Conservation (phyloP, 2,888 invertebrate species). For the Tenthredo distinguenda region DNA sequence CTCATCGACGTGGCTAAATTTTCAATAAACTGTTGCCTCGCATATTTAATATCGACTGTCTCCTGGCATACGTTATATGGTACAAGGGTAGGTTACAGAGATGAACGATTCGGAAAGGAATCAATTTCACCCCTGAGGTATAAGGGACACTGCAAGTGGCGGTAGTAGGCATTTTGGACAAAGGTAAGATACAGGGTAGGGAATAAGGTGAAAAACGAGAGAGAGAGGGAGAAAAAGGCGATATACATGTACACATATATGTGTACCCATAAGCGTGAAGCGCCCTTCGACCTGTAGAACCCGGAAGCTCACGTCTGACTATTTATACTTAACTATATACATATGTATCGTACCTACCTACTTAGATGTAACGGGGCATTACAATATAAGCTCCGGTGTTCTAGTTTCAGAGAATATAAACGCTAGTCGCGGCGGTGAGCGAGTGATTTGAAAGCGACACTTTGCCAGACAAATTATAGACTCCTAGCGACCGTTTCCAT, state of each 20-base stretch:
- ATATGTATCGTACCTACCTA: not conserved
- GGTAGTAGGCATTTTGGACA: not conserved
- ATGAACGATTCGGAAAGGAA: conserved; percentile 26
- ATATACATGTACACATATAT: not conserved
- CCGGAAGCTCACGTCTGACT: conserved; percentile 13
- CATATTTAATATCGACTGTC: conserved; percentile 6
- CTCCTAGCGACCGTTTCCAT: not conserved
- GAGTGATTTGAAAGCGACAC: conserved; percentile 35
- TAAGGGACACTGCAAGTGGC: conserved; percentile 8
- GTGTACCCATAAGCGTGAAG: not conserved
- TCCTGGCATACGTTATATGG: not conserved
- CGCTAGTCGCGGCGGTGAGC: not conserved
- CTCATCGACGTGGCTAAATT: conserved; percentile 12
- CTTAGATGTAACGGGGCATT: conserved; percentile 1
- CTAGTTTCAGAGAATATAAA: not conserved
- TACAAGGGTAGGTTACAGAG: conserved; percentile 12
- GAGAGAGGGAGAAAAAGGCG: not conserved
- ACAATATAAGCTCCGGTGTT: conserved; percentile 20
- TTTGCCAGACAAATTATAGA: conserved; percentile 33
- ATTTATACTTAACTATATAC: not conserved
- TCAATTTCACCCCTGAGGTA: conserved; percentile 40
- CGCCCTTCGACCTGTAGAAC: conserved; percentile 28
- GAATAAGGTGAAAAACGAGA: not conserved
- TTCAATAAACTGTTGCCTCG: not conserved
- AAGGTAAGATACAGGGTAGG: not conserved